phyloP scores from a whole-genome alignment of 1,140 invertebrate species.

The Tetragonula clypearis region DNA sequence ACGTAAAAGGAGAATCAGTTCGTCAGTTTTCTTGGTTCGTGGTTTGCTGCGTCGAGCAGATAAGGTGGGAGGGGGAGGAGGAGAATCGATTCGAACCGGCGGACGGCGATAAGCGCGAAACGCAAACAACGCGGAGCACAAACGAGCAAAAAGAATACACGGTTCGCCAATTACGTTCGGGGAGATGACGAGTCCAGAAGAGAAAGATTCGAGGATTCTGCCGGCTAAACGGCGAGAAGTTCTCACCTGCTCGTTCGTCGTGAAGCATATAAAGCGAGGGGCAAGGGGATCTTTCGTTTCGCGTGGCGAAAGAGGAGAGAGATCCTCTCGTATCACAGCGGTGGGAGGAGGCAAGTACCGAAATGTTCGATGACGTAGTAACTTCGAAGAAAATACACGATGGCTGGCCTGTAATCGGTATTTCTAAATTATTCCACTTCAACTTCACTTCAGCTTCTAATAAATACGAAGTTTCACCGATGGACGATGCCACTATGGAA shows the following conservation, averaged over 20 bases:
- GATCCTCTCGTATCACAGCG: too few species aligned
- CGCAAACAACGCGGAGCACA: constrained; percentile 21
- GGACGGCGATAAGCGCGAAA: constrained; percentile 32
- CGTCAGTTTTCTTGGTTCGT: constrained; percentile 45
- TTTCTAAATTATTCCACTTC: too few species aligned
- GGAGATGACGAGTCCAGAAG: background rate
- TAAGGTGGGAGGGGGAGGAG: background rate
- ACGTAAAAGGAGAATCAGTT: constrained; percentile 4
- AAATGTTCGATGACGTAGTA: too few species aligned
- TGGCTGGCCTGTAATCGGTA: too few species aligned
- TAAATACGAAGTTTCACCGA: too few species aligned
- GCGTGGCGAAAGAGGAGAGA: too few species aligned
- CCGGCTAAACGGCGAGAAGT: background rate
- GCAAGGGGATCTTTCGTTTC: background rate
- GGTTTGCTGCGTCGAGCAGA: constrained; percentile 26
- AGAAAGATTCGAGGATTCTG: background rate
- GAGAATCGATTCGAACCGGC: constrained; percentile 15
- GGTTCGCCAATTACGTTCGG: constrained; percentile 32
- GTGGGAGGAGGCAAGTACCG: too few species aligned
- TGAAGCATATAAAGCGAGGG: background rate
- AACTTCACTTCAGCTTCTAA: too few species aligned
- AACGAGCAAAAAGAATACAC: constrained; percentile 5
- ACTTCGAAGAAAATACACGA: too few species aligned
- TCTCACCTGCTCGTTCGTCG: too few species aligned
- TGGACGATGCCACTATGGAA: too few species aligned